Evolutionary conservation across 2,888 invertebrate genomes (phyloP).

Genomic region (Drosophila mercatorum): DNA sequence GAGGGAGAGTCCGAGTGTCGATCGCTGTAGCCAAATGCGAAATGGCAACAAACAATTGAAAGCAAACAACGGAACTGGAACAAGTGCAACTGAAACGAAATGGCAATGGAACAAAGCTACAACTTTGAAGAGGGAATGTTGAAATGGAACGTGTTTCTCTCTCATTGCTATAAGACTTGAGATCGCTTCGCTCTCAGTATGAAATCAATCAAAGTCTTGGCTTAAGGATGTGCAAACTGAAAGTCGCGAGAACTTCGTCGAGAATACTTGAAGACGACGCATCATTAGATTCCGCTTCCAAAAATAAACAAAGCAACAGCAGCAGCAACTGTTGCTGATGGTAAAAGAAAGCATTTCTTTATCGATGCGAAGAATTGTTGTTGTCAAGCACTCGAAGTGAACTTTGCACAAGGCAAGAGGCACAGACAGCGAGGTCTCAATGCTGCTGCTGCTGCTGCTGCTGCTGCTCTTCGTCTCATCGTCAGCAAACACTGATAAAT

Average conservation of each 20-base stretch:
- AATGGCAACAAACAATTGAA: conserved; percentile 62
- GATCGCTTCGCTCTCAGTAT: conserved; percentile 14
- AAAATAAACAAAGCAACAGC: conserved; percentile 37
- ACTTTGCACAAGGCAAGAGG: conserved; percentile 56
- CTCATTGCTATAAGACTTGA: background rate
- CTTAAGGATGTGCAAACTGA: conserved; percentile 52
- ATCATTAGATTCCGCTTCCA: conserved; percentile 56
- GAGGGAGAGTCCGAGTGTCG: conserved; percentile 34
- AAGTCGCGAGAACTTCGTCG: conserved; percentile 16
- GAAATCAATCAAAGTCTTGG: conserved; percentile 9
- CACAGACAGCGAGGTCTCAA: conserved; percentile 61
- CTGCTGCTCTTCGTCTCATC: conserved; percentile 53
- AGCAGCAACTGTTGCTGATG: background rate
- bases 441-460: conserved; percentile 19
- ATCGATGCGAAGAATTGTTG: conserved; percentile 46
- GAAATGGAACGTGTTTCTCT: background rate
- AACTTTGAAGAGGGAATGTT: background rate
- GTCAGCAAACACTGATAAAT: conserved; percentile 77
- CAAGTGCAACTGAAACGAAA: background rate
- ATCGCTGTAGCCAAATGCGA: conserved; percentile 54
- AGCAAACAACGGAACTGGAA: conserved; percentile 24
- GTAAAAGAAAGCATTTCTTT: conserved; percentile 60
- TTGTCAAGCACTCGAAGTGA: conserved; percentile 51
- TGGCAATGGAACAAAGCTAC: background rate
- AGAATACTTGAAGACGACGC: conserved; percentile 23